Percentiles rank a stretch among this genome's conserved stretches.
Conservation (phyloP, 2,113 vertebrate genomes). For the Laticauda laticaudata region DNA sequence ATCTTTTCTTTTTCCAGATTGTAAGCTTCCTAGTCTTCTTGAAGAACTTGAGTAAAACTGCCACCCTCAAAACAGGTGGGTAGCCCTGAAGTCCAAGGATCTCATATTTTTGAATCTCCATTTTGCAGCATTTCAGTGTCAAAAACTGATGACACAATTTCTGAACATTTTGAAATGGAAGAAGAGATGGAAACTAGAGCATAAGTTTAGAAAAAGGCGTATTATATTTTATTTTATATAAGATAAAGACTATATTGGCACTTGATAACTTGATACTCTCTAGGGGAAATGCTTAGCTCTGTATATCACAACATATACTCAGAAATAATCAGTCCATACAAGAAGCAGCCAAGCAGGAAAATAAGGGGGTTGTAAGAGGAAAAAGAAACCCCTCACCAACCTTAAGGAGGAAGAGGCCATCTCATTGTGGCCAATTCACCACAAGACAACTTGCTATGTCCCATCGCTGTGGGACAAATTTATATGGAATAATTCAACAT, state of each 20-base stretch:
- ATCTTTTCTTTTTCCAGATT: conserved; percentile 25
- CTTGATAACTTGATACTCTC: not conserved
- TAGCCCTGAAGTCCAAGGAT: not conserved
- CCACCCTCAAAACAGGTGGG: not conserved
- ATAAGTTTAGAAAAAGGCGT: not conserved
- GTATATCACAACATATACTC: no score
- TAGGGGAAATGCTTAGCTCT: no score
- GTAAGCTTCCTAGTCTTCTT: conserved; percentile 6
- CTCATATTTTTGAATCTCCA: not conserved
- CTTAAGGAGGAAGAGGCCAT: no score
- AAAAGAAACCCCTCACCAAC: no score
- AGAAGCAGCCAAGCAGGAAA: no score
- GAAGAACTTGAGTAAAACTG: conserved; percentile 24
- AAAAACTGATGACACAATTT: not conserved
- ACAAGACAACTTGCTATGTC: no score
- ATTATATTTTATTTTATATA: not conserved
- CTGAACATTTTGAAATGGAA: not conserved
- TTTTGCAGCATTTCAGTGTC: not conserved
- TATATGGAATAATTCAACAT: no score
- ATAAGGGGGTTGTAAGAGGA: no score
- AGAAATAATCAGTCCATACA: no score
- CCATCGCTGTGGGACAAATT: no score
- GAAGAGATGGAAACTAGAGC: not conserved
- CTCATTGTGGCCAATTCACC: no score
- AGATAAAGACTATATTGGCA: not conserved